Base-by-base conservation (phyloP, 1,140 invertebrate genomes). In the Caenorhabditis remanei region DNA sequence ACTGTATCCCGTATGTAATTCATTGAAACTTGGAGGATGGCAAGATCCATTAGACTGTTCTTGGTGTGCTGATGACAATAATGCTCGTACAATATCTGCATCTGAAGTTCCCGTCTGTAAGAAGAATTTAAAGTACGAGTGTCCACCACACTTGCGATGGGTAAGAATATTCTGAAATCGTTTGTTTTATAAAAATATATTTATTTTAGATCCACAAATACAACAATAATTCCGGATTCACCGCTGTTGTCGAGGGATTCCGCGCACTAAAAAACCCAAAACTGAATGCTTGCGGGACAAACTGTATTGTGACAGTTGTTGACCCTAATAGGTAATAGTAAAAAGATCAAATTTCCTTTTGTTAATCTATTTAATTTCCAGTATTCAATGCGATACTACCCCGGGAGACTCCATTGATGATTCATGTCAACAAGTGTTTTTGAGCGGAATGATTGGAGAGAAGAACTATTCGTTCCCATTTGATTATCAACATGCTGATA, bases 11-110 rank as follows among this genome's bases (percentile, higher is more conserved):
- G 56, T 11, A 14, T 85, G 85, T 24, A 40, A 75, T 14, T 41
- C 67, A 41, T 24, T 85, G 16, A 32, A 40, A 4, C 13, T 11
- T 3, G 67, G 67, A 19, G 85, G 65, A 50, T 85, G 85, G 85
- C 21, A 85, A 75, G 85, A 85, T 79, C 63, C 46, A 19, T n/a
- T 85, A 13, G 24, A 53, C 9, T 85, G 85, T 21, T 48, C 50
- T 11, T 85, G 65, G 65, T 85, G 85, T 43, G 63, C 85, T 21
- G 85, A 85, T 75, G 85, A 85, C 9, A 48, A 56, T 19, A 5
- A 9, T 3, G 19, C 32, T 41, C 48, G 43, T 8, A 53, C 67
- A 2, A 85, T 85, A 2, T 21, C 13, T 32, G 24, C 48, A 11
- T 43, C 13, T 4, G 85, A 85, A 40, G 53, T 55, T 0, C 11